Evolutionary conservation across 35 echinoderm and acorn worm species (phyloP).

Genomic region (Anneissia japonica): DNA sequence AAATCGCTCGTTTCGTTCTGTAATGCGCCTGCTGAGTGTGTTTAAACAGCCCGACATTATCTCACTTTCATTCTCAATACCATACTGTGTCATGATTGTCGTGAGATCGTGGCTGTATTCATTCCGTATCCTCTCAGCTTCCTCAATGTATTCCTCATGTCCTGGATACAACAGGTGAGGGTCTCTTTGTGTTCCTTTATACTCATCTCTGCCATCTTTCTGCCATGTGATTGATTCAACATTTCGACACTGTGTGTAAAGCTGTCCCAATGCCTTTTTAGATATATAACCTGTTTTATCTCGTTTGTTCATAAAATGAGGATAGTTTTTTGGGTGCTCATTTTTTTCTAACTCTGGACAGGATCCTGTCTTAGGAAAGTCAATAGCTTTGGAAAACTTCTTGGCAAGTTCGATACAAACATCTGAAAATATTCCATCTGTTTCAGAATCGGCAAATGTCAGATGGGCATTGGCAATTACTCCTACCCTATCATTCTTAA

Average conservation of each 20-base stretch:
- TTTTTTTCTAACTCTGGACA: background rate
- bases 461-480: background rate
- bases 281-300: conserved; percentile 1
- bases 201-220: background rate
- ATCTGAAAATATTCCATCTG: background rate
- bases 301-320: background rate
- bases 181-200: background rate
- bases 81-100: conserved; percentile 9
- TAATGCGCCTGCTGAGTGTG: background rate
- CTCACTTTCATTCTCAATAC: conserved; percentile 6
- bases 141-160: background rate
- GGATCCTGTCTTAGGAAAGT: conserved; percentile 1
- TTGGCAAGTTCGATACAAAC: background rate
- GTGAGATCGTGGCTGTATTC: background rate
- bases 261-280: background rate
- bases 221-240: background rate
- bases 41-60: background rate
- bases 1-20: conserved; percentile 1
- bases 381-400: background rate
- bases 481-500: background rate
- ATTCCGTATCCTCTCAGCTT: background rate
- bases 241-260: background rate
- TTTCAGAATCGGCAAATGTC: background rate
- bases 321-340: conserved; percentile 1
- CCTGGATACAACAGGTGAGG: background rate